Percentiles rank a stretch among this genome's conserved stretches.
Evolutionary conservation across 1,140 invertebrate species (phyloP).

Genomic region (Druon quercuslanigerum): DNA sequence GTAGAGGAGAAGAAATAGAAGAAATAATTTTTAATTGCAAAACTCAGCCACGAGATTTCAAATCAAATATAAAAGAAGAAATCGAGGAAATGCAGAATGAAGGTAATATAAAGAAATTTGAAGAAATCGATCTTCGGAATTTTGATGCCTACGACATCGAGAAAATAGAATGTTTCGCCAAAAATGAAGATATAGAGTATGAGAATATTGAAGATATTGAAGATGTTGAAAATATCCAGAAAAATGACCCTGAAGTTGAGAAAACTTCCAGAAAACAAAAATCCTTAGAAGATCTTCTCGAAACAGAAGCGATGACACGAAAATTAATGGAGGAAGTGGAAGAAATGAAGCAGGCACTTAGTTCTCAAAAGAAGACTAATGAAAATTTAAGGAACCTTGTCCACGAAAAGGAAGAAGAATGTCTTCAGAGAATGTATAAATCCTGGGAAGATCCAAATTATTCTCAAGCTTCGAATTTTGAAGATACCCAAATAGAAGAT

Average conservation of each 20-base stretch:
- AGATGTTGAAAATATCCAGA: background rate
- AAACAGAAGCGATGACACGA: background rate
- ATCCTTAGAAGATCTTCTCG: background rate
- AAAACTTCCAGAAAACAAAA: background rate
- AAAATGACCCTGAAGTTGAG: background rate
- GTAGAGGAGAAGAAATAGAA: background rate
- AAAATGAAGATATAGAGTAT: background rate
- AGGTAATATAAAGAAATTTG: background rate
- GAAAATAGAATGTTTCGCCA: background rate
- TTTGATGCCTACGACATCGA: background rate
- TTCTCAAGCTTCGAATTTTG: background rate
- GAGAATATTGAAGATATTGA: background rate
- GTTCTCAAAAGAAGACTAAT: background rate
- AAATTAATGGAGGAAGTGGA: slow-evolving; percentile 9
- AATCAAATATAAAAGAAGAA: background rate
- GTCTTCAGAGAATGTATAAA: background rate
- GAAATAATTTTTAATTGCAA: background rate
- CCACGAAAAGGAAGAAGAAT: background rate
- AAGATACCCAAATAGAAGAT: background rate
- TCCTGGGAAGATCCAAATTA: background rate
- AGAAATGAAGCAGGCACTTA: background rate
- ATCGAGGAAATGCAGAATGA: background rate
- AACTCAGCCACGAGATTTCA: background rate
- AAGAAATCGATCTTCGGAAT: background rate
- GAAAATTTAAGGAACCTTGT: background rate